Percentiles rank a stretch among this genome's conserved stretches.
Evolutionary conservation across 2,797 vertebrate genomes (phyloP).

Genomic region (Serranus cabrilla): DNA sequence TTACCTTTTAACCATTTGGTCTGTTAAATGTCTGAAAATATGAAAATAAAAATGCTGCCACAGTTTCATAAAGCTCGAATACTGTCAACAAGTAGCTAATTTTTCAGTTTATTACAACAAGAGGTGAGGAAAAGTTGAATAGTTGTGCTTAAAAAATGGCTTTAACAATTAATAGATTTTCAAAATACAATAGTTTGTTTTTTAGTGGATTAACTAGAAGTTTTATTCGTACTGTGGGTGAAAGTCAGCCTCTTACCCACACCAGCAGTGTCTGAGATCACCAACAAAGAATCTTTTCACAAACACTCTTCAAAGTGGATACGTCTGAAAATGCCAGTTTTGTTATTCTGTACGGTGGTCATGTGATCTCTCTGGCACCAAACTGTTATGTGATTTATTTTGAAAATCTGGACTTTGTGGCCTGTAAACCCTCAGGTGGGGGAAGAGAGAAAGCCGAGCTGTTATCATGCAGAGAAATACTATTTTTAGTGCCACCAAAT

Average conservation of each 20-base stretch:
- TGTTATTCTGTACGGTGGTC: conserved; percentile 33
- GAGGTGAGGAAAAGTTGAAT: not conserved
- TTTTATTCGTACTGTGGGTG: not conserved
- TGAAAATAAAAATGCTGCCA: not conserved
- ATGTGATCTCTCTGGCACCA: conserved; percentile 29
- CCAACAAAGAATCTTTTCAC: conserved; percentile 28
- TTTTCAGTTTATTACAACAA: not conserved
- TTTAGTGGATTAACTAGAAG: not conserved
- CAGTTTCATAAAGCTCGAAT: not conserved
- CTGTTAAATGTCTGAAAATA: not conserved
- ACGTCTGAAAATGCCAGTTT: conserved; percentile 26
- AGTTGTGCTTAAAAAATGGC: not conserved
- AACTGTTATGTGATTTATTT: conserved; percentile 39
- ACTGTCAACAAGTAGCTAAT: too few relatives aligned
- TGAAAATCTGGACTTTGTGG: conserved; percentile 5
- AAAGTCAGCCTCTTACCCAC: not conserved
- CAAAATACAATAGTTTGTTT: not conserved
- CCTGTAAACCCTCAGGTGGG: not conserved
- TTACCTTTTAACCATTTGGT: not conserved
- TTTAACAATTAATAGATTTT: not conserved
- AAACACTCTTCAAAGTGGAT: conserved; percentile 24
- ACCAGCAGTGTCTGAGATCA: not conserved
- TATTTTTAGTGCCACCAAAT: too few relatives aligned
- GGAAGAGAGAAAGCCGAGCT: too few relatives aligned
- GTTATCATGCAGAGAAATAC: too few relatives aligned